Conservation (phyloP, 2,797 vertebrate genomes). For the Clarias fuscus region DNA sequence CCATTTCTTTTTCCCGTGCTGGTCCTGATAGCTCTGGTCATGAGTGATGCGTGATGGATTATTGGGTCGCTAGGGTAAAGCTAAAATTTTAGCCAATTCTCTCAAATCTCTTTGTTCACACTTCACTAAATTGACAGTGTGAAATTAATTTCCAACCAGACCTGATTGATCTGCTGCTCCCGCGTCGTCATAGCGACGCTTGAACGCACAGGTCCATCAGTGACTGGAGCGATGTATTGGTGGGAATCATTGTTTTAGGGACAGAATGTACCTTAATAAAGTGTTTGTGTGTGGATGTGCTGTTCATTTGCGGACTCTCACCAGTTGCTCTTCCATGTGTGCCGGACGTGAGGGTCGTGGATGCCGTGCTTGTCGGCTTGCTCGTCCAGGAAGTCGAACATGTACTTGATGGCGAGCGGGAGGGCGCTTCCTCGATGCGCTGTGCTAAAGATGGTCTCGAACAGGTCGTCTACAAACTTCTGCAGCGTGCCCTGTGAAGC, state of each 20-base stretch:
- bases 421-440: constrained; percentile 94
- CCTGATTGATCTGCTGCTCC: constrained; percentile 57
- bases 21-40: constrained; percentile 50
- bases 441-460: constrained; percentile 98
- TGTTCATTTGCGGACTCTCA: constrained; percentile 68
- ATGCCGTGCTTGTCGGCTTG: constrained; percentile 97
- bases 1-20: constrained; percentile 51
- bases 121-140: constrained; percentile 47
- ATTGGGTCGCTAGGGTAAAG: constrained; percentile 69
- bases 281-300: not conserved
- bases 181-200: constrained; percentile 64
- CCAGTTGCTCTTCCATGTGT: constrained; percentile 99
- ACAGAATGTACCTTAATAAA: not conserved
- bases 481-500: constrained; percentile 88
- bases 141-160: constrained; percentile 73
- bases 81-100: constrained; percentile 73
- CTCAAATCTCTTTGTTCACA: constrained; percentile 48
- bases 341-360: constrained; percentile 92
- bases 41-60: constrained; percentile 67
- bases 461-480: constrained; percentile 97
- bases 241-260: not conserved
- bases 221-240: not conserved
- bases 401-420: constrained; percentile 97
- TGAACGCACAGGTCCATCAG: not conserved
- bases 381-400: constrained; percentile 98